Conservation (phyloP, 2,797 vertebrate species). For the Pachyuromys duprasi region DNA sequence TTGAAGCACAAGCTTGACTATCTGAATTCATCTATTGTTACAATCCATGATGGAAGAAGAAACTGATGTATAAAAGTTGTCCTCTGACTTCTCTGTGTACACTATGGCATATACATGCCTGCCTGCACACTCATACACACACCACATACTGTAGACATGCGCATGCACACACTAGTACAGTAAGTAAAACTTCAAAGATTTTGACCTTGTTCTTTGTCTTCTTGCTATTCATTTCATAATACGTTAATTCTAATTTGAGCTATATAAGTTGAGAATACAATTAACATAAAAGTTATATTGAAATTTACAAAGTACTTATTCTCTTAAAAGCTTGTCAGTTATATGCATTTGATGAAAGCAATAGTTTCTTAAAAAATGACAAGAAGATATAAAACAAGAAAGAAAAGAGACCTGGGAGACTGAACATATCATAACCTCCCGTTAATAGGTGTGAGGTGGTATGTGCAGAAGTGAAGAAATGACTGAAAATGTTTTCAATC, state of each 20-base stretch:
- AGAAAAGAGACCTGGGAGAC: not conserved
- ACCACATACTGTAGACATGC: not conserved
- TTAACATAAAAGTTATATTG: slow-evolving; percentile 6
- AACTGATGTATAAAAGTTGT: not conserved
- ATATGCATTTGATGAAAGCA: slow-evolving; percentile 43
- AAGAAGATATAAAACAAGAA: not conserved
- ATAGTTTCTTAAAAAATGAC: slow-evolving; percentile 8
- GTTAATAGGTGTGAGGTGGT: not conserved
- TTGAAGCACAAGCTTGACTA: not conserved
- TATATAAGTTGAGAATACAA: not conserved
- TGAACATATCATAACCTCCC: not conserved
- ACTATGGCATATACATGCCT: not conserved
- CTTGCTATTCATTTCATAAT: not conserved
- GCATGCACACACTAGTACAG: not conserved
- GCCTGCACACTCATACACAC: not conserved
- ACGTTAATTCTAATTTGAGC: not conserved
- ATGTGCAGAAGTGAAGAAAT: not conserved
- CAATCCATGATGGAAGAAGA: not conserved
- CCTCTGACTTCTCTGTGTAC: not conserved
- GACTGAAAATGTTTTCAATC: not conserved
- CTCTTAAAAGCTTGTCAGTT: slow-evolving; percentile 13
- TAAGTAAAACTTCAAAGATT: not conserved
- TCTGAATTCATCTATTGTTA: not conserved
- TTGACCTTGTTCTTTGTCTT: not conserved
- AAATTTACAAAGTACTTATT: slow-evolving; percentile 23